These are phyloP conservation scores for Sebastes alutus DNA, from an alignment of 2,797 vertebrate species.

Conservation along the genomic window DNA sequence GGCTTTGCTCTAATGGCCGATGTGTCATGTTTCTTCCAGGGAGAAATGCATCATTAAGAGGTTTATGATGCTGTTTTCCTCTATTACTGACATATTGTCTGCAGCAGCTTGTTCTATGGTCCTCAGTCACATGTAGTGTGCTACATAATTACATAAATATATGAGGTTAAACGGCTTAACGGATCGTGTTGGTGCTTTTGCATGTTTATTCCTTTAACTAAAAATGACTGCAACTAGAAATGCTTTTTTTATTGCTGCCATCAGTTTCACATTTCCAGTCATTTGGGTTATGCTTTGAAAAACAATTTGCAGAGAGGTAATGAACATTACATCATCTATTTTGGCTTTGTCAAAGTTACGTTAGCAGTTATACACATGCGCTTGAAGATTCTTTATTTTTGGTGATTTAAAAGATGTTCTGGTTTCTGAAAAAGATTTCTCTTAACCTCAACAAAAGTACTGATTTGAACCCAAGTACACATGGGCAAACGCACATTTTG, in stretches of 20 bases:
- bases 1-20: constrained; percentile 10
- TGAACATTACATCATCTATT: not conserved
- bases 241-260: not conserved
- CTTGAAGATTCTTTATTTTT: not conserved
- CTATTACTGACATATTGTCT: not conserved
- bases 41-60: not conserved
- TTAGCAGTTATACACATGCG: not conserved
- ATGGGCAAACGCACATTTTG: not conserved
- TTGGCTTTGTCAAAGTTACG: not conserved
- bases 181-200: constrained; percentile 1
- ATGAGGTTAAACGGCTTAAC: not conserved
- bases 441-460: not conserved
- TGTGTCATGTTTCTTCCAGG: constrained; percentile 23
- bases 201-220: not conserved
- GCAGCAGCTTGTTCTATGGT: not conserved
- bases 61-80: not conserved
- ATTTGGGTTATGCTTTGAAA: not conserved
- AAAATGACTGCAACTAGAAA: not conserved
- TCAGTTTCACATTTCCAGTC: not conserved
- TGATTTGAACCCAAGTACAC: not conserved
- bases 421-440: not conserved
- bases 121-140: not conserved
- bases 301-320: not conserved
- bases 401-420: not conserved
- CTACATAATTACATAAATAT: constrained; percentile 2